phyloP scores from a whole-genome alignment of 2,888 invertebrate genomes.

The Mythimna loreyi region DNA sequence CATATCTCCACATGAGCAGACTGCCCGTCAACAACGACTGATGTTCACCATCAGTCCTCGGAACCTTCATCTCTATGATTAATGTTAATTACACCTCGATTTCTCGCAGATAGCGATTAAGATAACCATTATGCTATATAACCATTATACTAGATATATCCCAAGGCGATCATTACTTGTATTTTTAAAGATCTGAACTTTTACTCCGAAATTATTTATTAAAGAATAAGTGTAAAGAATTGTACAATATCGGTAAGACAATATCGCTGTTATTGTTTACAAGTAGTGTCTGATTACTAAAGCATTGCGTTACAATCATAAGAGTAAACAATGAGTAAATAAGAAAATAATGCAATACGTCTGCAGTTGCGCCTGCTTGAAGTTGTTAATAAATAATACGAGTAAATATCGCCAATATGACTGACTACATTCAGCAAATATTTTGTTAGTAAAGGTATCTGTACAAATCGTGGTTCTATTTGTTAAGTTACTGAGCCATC shows the following conservation, averaged over 20 bases:
- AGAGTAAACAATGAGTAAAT: constrained; percentile 18
- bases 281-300: constrained; percentile 21
- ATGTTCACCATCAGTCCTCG: constrained; percentile 83
- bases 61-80: constrained; percentile 84
- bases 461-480: too few species aligned
- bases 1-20: constrained; percentile 63
- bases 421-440: constrained; percentile 42
- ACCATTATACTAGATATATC: constrained; percentile 83
- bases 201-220: constrained; percentile 52
- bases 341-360: neutral
- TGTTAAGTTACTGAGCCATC: too few species aligned
- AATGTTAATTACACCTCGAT: constrained; percentile 88
- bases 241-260: neutral
- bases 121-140: constrained; percentile 79
- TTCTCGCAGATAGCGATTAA: constrained; percentile 83
- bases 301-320: constrained; percentile 14
- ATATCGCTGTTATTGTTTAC: constrained; percentile 5
- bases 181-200: constrained; percentile 70
- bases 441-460: neutral
- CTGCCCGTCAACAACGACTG: constrained; percentile 70
- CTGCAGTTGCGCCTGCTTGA: neutral
- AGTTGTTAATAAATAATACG: constrained; percentile 13
- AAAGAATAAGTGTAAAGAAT: constrained; percentile 7
- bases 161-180: constrained; percentile 80
- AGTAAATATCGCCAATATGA: constrained; percentile 43